A percentile compares a stretch with the other conserved stretches of the same genome.
These are phyloP conservation scores for Odontocerum albicorne DNA, from an alignment of 2,888 invertebrate species.

Conservation along the genomic window DNA sequence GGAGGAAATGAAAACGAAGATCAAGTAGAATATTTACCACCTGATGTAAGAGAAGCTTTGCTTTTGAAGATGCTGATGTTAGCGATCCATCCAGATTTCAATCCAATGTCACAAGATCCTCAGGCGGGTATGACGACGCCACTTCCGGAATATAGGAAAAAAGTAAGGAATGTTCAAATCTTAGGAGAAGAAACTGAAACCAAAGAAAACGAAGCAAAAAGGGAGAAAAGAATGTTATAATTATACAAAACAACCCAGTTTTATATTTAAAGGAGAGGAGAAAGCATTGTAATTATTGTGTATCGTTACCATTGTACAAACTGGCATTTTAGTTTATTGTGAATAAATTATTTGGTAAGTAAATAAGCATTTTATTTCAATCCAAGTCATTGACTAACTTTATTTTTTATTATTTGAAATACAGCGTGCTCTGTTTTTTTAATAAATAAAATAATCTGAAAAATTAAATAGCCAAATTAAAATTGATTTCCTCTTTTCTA, in stretches of 20 bases:
- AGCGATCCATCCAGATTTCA: slow-evolving; percentile 65
- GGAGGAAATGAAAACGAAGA: slow-evolving; percentile 50
- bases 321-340: slow-evolving; percentile 24
- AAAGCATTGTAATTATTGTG: slow-evolving; percentile 15
- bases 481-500: neutral
- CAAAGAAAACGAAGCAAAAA: slow-evolving; percentile 45
- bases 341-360: slow-evolving; percentile 32
- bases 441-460: too few relatives aligned
- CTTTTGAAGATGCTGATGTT: slow-evolving; percentile 71
- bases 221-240: slow-evolving; percentile 38
- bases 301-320: slow-evolving; percentile 24
- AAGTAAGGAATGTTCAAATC: slow-evolving; percentile 71
- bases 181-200: slow-evolving; percentile 62
- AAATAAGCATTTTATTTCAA: slow-evolving; percentile 20
- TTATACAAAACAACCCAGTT: too few relatives aligned
- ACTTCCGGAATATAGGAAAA: slow-evolving; percentile 51
- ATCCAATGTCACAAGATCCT: slow-evolving; percentile 23
- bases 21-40: slow-evolving; percentile 64
- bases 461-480: too few relatives aligned
- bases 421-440: too few relatives aligned
- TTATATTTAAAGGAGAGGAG: too few relatives aligned
- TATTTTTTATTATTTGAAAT: too few relatives aligned
- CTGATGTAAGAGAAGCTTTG: slow-evolving; percentile 71
- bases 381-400: neutral
- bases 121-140: slow-evolving; percentile 51